Percentiles rank a stretch among this genome's conserved stretches.
phyloP scores from a whole-genome alignment of 2,888 invertebrate species.

The Lochmaea capreae region DNA sequence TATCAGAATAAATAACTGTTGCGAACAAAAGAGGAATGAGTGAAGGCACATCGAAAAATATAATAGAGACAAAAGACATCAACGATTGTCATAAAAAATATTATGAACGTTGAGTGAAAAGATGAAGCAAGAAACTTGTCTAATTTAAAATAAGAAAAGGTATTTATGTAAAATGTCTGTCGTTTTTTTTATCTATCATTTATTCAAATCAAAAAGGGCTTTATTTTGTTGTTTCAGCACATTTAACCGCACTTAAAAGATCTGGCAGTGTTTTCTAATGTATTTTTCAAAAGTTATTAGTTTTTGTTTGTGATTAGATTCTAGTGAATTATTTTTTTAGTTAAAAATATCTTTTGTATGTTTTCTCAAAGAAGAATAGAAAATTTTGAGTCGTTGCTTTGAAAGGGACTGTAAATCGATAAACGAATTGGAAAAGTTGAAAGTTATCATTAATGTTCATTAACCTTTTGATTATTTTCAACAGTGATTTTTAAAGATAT shows the following conservation, averaged over 20 bases:
- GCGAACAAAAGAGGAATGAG: constrained; percentile 11
- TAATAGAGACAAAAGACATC: constrained; percentile 20
- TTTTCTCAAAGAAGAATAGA: no score
- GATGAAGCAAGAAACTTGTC: constrained; percentile 22
- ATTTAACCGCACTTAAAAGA: not conserved
- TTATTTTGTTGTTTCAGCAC: constrained; percentile 2
- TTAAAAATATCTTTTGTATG: no score
- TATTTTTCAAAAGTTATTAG: no score
- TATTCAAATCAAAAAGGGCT: constrained; percentile 22
- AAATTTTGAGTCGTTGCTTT: no score
- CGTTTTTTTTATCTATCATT: constrained; percentile 32
- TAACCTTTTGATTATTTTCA: no score
- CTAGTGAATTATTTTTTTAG: no score
- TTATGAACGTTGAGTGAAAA: constrained; percentile 7
- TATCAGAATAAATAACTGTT: constrained; percentile 14
- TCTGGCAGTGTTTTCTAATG: not conserved
- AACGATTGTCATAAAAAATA: constrained; percentile 20
- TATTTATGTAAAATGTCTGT: constrained; percentile 27
- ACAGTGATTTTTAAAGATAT: no score
- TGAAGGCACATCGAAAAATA: constrained; percentile 28
- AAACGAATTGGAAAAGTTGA: no score
- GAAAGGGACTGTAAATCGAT: no score
- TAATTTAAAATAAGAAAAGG: constrained; percentile 22
- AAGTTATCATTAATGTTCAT: no score
- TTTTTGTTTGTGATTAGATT: no score